Evolutionary conservation across 2,797 vertebrate species (phyloP), one percentile per base, ranked within the genome.

Genomic region (Holocentrus rufus): DNA sequence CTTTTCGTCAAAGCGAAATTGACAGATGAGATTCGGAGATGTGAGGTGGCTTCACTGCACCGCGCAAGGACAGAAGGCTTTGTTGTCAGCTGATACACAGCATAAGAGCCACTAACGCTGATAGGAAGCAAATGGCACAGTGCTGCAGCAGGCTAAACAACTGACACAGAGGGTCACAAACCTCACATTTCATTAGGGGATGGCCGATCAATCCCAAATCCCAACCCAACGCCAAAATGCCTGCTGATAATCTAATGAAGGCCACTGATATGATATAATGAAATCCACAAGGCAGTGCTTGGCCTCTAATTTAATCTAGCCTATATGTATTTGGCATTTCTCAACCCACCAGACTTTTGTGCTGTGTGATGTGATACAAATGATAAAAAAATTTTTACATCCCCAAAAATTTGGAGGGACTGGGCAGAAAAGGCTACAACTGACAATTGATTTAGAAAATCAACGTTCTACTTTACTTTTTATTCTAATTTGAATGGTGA

Each of bases 151-250:
- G 60, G 69, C 56, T 42, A 39, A 50, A 54, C 58, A 55, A 59
- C 58, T 64, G 59, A 73, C 57, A 77, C 50, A n/a, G 52, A 49
- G 60, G 77, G 84, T 87, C 80, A 76, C 75, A 85, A 83, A 85
- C 81, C 61, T 85, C 65, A 79, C 70, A 73, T 87, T 87, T 82
- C 68, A 87, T 84, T 79, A 81, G 55, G 20, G 46, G 27, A 70
- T 52, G 17, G 47, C 57, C 52, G 25, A 85, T 85, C 76, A 83
- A 85, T 81, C 72, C 75, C 34, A 25, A 65, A 82, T 73, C 62
- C 68, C 61, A 73, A 76, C 34, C 46, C 69, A 71, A 72, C 14
- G 20, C 50, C 62, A 65, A 69, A 72, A 79, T 44, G 64, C 34
- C 67, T 56, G 11, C 65, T 54, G 56, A 77, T 83, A 81, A 87